Conservation (phyloP, 35 echinoderm and acorn worm species). For the Hemicentrotus pulcherrimus region DNA sequence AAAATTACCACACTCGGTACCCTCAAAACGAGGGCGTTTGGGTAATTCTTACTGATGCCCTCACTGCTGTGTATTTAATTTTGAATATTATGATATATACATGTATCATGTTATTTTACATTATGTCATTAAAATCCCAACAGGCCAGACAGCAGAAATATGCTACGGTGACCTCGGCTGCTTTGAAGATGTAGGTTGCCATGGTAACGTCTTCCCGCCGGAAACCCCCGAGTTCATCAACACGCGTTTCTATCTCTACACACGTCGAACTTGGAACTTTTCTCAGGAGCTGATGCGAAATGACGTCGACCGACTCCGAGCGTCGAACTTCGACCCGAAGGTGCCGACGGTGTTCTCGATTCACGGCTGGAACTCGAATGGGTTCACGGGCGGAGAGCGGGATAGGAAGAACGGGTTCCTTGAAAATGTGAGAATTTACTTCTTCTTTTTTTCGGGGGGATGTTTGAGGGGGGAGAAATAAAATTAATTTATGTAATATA, state of each 20-base stretch:
- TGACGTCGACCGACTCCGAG: constrained; percentile 34
- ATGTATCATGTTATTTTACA: no score
- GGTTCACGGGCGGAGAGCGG: neutral
- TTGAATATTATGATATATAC: no score
- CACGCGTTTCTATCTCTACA: constrained; percentile 72
- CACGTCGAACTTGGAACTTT: constrained; percentile 38
- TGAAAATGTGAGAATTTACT: constrained; percentile 23
- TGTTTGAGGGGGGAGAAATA: no score
- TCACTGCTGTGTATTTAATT: no score
- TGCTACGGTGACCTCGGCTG: constrained; percentile 68
- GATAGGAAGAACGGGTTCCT: constrained; percentile 56
- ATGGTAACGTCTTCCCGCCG: constrained; percentile 61
- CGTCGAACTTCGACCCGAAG: constrained; percentile 51
- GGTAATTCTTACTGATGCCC: no score
- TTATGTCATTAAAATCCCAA: neutral
- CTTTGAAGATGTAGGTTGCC: constrained; percentile 53
- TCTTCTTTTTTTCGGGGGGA: no score
- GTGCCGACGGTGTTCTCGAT: constrained; percentile 51
- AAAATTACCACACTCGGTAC: no score
- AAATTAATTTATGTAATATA: neutral
- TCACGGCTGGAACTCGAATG: constrained; percentile 58
- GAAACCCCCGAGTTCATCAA: constrained; percentile 61
- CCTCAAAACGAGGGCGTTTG: no score
- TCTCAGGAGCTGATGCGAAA: constrained; percentile 47
- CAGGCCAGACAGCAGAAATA: constrained; percentile 33